Base-by-base conservation (phyloP, 1,140 invertebrate species). In the Pseudomyrmex pallidus region DNA sequence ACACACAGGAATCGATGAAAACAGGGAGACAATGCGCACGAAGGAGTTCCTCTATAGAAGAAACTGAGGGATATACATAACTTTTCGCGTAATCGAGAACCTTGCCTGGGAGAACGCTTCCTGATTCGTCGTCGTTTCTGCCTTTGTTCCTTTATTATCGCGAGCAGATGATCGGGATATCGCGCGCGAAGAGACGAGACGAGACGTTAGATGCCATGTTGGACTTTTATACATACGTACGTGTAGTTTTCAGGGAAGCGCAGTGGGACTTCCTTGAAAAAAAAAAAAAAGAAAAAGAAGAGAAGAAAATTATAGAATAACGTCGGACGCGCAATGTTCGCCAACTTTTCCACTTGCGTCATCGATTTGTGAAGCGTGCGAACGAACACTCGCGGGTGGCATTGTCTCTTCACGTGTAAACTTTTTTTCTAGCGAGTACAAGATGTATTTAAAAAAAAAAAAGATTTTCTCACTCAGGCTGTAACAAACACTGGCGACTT, bases 151-250 rank as follows among this genome's bases (percentile, higher is more conserved):
- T 12, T 46, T 56, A 80, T 52, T 72, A 25, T 61, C 22, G 35
- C 35, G 62, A 46, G 54, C n/a, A 73, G 72, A 74, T 63, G 25
- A 44, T 74, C 70, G 68, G 35, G 20, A 35, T 61, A 54, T 48
- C 57, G 44, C 61, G 15, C 57, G 44, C 61, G 15, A 20, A 12
- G 10, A 62, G 35, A 68, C 48, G 63, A 66, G 35, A 66, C 35
- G 10, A 66, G 35, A 66, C 35, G 12, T 56, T 67, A 56, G 76
- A 85, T 87, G 85, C 85, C 85, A 87, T 86, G 72, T 74, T 86
- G 74, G 25, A 20, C 70, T 76, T n/a, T n/a, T n/a, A n/a, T n/a
- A 54, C 35, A 35, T 35, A 35, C 35, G 5, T 35, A 35, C 4
- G 35, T 59, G 56, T 67, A 82, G 46, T 84, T 78, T 78, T 80